Conservation (phyloP, 2,113 vertebrate genomes). For the Galbula dea region DNA sequence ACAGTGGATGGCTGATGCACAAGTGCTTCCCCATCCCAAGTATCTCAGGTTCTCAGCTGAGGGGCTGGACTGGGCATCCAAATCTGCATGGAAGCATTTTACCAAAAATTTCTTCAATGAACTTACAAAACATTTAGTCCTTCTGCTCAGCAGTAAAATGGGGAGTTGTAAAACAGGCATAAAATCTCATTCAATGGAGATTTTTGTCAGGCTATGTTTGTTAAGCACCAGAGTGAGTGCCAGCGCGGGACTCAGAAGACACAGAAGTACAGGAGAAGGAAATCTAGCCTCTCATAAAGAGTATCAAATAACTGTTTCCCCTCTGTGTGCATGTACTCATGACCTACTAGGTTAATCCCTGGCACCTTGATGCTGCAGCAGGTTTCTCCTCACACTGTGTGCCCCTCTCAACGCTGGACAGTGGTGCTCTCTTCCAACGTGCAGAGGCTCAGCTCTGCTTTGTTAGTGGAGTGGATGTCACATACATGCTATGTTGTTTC, state of each 20-base stretch:
- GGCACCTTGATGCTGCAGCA: background rate
- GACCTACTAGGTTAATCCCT: background rate
- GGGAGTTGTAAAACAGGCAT: background rate
- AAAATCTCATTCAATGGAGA: background rate
- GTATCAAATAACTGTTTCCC: background rate
- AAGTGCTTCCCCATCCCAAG: background rate
- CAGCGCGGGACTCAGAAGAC: background rate
- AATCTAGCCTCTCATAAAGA: background rate
- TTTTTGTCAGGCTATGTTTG: background rate
- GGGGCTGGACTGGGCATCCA: background rate
- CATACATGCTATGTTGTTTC: background rate
- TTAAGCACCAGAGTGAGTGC: background rate
- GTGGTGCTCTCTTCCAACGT: background rate
- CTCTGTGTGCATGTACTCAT: background rate
- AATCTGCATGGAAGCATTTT: background rate
- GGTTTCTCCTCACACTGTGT: background rate
- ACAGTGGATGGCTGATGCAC: background rate
- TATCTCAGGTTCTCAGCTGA: background rate
- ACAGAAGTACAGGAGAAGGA: background rate
- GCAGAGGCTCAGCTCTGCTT: background rate
- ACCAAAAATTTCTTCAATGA: background rate
- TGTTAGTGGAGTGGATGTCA: background rate
- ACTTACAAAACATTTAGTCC: background rate
- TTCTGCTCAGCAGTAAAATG: background rate
- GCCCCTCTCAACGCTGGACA: background rate